These are phyloP conservation scores for Anthoscopus minutus DNA, from an alignment of 2,113 vertebrate genomes.

Conservation along the genomic window DNA sequence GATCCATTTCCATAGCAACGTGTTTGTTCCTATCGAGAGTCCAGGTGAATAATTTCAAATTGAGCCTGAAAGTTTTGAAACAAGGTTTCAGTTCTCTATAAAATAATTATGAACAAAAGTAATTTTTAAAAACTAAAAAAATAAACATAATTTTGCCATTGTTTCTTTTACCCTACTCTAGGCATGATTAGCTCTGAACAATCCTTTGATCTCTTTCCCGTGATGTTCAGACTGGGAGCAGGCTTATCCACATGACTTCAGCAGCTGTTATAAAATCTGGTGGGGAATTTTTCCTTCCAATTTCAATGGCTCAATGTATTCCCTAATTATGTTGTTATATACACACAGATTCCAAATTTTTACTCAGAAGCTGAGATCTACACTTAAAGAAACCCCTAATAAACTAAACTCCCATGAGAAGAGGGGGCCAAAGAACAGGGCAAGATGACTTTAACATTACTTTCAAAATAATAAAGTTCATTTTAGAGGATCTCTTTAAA, in stretches of 20 bases:
- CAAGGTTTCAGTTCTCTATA: background rate
- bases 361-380: background rate
- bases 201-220: slow-evolving; percentile 21
- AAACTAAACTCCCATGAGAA: background rate
- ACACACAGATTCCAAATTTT: background rate
- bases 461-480: background rate
- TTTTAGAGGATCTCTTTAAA: background rate
- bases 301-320: slow-evolving; percentile 21
- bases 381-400: background rate
- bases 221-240: slow-evolving; percentile 24
- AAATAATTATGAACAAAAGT: background rate
- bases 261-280: slow-evolving; percentile 29
- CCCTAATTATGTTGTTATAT: background rate
- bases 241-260: slow-evolving; percentile 21
- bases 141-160: background rate
- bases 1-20: slow-evolving; percentile 68
- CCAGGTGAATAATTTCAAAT: slow-evolving; percentile 38
- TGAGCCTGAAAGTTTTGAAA: slow-evolving; percentile 57
- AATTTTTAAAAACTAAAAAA: background rate
- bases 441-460: background rate
- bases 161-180: background rate
- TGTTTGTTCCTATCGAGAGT: slow-evolving; percentile 60
- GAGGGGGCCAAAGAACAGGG: background rate
- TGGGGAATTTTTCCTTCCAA: background rate
- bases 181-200: background rate